Base-by-base conservation (phyloP, 2,797 vertebrate genomes). In the Phoxinus dragarum region DNA sequence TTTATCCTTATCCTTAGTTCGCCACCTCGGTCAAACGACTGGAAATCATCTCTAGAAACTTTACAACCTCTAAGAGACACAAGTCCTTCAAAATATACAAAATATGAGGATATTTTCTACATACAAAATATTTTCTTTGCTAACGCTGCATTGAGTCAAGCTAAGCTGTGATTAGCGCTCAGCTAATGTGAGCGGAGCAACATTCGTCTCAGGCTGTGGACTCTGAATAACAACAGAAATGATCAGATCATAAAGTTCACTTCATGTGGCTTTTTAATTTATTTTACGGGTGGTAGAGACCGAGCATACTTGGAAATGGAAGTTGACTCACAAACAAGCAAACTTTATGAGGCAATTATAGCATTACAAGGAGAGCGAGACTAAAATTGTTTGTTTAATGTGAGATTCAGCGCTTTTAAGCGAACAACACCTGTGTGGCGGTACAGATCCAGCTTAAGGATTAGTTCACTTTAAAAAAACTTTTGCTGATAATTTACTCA, bases 281-380 rank as follows among this genome's bases (percentile, higher is more conserved):
- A 66, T 80, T 82, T 56, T 64, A 87, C 38, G 66, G 47, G 75
- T 82, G 56, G 86, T 78, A 75, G 78, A 69, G 79, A 83, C 74
- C 61, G 47, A 82, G n/a, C 69, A 2, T 36, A 67, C 78, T 77
- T 86, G 68, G 72, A 84, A 74, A 88, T 64, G 3, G 44, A 76
- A 56, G 31, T 21, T 85, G 52, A 74, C 47, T 68, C 64, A 80
- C 59, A 88, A 87, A 81, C 82, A 86, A 67, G 78, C 71, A 31
- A 67, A 68, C 69, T 89, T 89, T 87, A 89, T 87, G 42, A 75
- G 83, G 44, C 86, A 75, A 72, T 88, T 88, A 85, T 42, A 72
- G 80, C 75, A 88, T 88, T 82, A 89, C 56, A 31, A 88, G 84
- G 47, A 80, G 42, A 44, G 56, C 68, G 47, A 87, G 73, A 72